A percentile compares a stretch with the other conserved stretches of the same genome.
Conservation (phyloP, 2,888 invertebrate species). For the Galerucella calmariensis region DNA sequence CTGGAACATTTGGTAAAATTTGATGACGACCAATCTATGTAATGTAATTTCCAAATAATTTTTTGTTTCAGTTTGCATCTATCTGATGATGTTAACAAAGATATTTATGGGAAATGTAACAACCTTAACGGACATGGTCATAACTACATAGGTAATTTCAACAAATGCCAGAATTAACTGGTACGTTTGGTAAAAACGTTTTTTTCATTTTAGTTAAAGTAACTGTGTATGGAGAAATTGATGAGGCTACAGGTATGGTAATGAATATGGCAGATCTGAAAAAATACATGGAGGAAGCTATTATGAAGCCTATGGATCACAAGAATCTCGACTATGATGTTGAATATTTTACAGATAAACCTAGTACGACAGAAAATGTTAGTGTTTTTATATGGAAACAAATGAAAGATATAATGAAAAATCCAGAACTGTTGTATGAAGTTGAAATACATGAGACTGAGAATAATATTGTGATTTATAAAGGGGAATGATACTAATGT, state of each 20-base stretch:
- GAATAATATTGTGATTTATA: slow-evolving; percentile 91
- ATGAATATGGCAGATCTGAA: slow-evolving; percentile 94
- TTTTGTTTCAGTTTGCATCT: slow-evolving; percentile 72
- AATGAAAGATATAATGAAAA: slow-evolving; percentile 76
- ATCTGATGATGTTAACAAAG: slow-evolving; percentile 83
- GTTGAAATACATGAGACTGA: slow-evolving; percentile 96
- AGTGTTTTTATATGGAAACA: slow-evolving; percentile 91
- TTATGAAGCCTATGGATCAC: slow-evolving; percentile 94
- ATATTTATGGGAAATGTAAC: slow-evolving; percentile 95
- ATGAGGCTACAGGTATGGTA: slow-evolving; percentile 92
- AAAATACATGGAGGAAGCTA: slow-evolving; percentile 81
- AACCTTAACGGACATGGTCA: slow-evolving; percentile 97
- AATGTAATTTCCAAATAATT: not conserved
- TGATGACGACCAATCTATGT: no score
- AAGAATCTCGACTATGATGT: slow-evolving; percentile 96
- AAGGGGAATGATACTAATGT: slow-evolving; percentile 70
- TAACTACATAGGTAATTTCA: slow-evolving; percentile 86
- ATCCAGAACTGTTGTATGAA: slow-evolving; percentile 83
- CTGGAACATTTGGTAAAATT: no score
- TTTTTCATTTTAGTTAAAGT: slow-evolving; percentile 78
- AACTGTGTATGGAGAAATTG: slow-evolving; percentile 88
- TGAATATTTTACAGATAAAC: slow-evolving; percentile 81
- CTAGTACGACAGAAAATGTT: slow-evolving; percentile 95
- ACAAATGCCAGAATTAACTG: not conserved
- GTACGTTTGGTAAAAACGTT: slow-evolving; percentile 8